Evolutionary conservation across 2,113 vertebrate species (phyloP).

Genomic region (Antechinus flavipes): DNA sequence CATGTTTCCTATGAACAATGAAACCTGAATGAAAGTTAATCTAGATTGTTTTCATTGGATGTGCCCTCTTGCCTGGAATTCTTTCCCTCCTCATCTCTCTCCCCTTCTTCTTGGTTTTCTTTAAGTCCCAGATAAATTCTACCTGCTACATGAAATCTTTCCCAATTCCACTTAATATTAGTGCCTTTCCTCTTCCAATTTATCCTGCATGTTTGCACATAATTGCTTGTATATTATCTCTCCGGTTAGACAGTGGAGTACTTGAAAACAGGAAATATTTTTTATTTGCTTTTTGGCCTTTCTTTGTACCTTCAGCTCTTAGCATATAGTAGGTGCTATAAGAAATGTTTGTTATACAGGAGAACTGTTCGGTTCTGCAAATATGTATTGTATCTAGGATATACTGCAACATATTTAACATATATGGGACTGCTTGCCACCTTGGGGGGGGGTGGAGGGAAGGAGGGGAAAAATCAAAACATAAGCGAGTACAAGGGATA

Average conservation of each 20-base stretch:
- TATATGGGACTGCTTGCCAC: too few relatives aligned
- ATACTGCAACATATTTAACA: too few relatives aligned
- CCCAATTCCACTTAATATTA: not conserved
- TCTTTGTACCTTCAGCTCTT: not conserved
- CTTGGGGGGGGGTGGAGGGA: too few relatives aligned
- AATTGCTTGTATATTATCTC: not conserved
- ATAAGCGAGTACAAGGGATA: too few relatives aligned
- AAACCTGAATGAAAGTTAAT: not conserved
- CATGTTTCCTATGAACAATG: not conserved
- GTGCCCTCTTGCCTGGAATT: too few relatives aligned
- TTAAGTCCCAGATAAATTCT: not conserved
- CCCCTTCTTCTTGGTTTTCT: not conserved
- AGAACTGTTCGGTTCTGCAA: too few relatives aligned
- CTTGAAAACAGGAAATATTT: not conserved
- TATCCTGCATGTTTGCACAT: not conserved
- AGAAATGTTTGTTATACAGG: not conserved
- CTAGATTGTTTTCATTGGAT: too few relatives aligned
- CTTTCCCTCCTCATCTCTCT: too few relatives aligned
- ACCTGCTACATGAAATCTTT: not conserved
- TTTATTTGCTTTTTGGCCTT: not conserved
- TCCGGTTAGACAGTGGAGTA: not conserved
- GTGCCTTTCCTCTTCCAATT: not conserved
- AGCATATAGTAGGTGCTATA: not conserved
- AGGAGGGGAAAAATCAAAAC: too few relatives aligned
- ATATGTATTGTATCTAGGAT: too few relatives aligned